Base-by-base conservation (phyloP, 2,888 invertebrate genomes). In the Andrena chrysosceles region DNA sequence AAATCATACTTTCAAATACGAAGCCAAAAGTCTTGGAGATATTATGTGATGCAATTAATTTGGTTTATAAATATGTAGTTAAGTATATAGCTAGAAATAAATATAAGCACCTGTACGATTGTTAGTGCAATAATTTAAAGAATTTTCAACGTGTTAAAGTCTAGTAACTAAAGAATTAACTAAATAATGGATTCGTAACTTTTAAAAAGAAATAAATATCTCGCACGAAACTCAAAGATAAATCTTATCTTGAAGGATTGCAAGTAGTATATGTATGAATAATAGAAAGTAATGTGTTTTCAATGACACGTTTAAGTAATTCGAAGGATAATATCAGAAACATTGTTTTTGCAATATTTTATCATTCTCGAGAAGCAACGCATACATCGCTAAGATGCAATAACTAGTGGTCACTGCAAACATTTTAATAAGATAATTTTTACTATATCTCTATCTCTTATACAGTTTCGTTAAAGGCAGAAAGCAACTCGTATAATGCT, bases 381-480 rank as follows among this genome's bases (percentile, higher is more conserved):
- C 13, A 66, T 33, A 4, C 42, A 42, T 26, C 42, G 26, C 31
- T 35, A 35, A 23, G 33, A 26, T 77, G 49, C n/a, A 60, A 56
- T 26, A 29, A 23, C 70, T 75, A 69, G 31, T 72, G 42, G 64
- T 70, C 60, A 49, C 52, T 54, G 81, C 79, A 81, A 70, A 72
- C 29, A 77, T 81, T 81, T 78, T 82, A 83, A 83, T 83, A 83
- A 83, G 83, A 83, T 78, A 33, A 78, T 59, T 54, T 66, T 52
- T 63, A 56, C 29, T 71, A 52, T 20, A 68, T 68, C n/a, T 33
- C 8, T 52, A 20, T 2, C 33, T 35, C 16, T 54, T 77, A 6
- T 16, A 20, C 54, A 67, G 0, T 23, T 48, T 59, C 71, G 48
- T 54, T 26, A 71, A 70, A 31, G 26, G 64, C 82, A 84, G 84